phyloP scores from a whole-genome alignment of 2,113 vertebrate species.

The Rhinichthys klamathensis region DNA sequence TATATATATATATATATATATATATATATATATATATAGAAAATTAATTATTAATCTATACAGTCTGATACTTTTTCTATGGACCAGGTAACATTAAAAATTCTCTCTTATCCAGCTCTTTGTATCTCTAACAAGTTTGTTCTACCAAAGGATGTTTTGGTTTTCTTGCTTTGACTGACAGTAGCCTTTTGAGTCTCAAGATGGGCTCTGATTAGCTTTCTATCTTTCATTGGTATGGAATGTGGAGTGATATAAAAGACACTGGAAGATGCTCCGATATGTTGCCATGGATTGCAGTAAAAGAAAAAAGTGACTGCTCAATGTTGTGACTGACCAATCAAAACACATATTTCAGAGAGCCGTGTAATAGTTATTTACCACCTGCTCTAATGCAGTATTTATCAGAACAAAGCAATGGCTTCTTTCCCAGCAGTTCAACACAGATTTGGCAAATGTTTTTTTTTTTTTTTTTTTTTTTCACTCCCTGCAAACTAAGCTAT shows the following conservation, averaged over 20 bases:
- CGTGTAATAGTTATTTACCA: background rate
- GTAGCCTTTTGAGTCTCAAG: background rate
- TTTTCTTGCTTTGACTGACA: background rate
- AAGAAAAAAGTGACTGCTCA: background rate
- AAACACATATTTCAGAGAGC: background rate
- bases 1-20: too few relatives aligned
- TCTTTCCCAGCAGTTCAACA: background rate
- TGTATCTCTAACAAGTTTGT: background rate
- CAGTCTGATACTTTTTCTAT: too few relatives aligned
- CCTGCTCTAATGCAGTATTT: background rate
- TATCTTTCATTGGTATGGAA: background rate
- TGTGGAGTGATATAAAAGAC: background rate
- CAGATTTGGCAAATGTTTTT: background rate
- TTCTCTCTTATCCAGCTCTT: background rate
- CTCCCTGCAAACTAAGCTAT: constrained; percentile 1
- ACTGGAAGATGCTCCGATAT: background rate
- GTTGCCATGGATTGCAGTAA: constrained; percentile 7
- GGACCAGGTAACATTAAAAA: background rate
- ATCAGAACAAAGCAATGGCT: constrained; percentile 6
- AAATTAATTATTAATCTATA: too few relatives aligned
- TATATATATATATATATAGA: too few relatives aligned
- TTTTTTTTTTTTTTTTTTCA: background rate
- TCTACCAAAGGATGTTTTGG: background rate
- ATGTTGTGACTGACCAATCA: background rate
- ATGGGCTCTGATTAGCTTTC: background rate